Percentiles rank a stretch among this genome's conserved stretches.
These are phyloP conservation scores for Sarcoramphus papa DNA, from an alignment of 2,797 vertebrate genomes.

Conservation along the genomic window DNA sequence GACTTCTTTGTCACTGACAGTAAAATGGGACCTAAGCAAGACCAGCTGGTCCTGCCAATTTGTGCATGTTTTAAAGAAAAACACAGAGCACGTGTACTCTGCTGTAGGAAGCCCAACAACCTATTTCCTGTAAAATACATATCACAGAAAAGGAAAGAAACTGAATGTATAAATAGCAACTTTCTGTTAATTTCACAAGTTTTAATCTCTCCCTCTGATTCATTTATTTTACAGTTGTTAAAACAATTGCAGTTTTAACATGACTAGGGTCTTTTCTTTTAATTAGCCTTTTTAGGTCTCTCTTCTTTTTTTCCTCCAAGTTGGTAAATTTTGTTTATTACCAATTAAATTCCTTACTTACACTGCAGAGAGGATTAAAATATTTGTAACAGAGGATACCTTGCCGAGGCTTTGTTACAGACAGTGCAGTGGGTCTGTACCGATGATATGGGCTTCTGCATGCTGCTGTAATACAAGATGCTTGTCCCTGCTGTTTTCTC, in stretches of 20 bases:
- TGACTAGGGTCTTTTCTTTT: neutral
- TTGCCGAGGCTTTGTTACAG: neutral
- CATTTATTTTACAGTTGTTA: neutral
- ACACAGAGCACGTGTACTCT: accelerated
- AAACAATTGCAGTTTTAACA: neutral
- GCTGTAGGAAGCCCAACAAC: neutral
- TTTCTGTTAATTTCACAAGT: neutral
- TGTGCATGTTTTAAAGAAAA: neutral
- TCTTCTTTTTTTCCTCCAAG: neutral
- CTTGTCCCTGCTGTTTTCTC: neutral
- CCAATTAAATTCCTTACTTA: neutral
- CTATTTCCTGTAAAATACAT: neutral
- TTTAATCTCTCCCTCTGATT: neutral
- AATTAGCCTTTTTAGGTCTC: neutral
- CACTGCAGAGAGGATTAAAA: neutral
- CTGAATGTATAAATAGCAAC: neutral
- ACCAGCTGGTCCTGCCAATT: neutral
- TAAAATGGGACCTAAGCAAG: neutral
- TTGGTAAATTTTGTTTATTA: neutral
- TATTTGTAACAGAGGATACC: neutral
- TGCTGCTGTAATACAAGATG: neutral
- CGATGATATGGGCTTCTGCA: accelerated
- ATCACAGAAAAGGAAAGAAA: neutral
- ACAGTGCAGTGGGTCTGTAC: neutral
- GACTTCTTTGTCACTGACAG: neutral